phyloP scores from a whole-genome alignment of 2,888 invertebrate genomes.

The Digitonthophagus gazella region DNA sequence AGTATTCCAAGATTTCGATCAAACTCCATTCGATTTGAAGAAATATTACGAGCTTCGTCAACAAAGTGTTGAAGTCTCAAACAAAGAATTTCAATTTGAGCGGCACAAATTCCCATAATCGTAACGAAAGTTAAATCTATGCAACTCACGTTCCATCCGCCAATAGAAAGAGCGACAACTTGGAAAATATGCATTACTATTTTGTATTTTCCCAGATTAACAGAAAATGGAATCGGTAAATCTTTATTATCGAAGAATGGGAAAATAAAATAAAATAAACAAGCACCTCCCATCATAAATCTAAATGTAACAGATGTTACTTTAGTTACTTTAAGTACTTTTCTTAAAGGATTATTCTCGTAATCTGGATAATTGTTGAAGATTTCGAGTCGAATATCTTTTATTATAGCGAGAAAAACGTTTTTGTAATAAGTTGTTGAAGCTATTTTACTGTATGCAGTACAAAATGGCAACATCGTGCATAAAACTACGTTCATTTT shows the following conservation, averaged over 20 bases:
- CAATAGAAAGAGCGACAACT: constrained; percentile 9
- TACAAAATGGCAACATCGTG: constrained; percentile 6
- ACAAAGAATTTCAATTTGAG: constrained; percentile 21
- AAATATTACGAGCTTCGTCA: neutral
- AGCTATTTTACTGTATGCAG: constrained; percentile 8
- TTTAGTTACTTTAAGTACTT: neutral
- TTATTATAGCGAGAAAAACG: neutral
- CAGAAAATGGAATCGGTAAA: constrained; percentile 23
- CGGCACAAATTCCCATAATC: constrained; percentile 19
- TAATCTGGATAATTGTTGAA: constrained; percentile 12
- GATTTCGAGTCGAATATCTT: constrained; percentile 4
- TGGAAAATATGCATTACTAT: constrained; percentile 22
- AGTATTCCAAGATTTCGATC: neutral
- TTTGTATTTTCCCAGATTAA: constrained; percentile 16
- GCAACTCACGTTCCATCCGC: constrained; percentile 19
- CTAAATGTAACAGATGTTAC: neutral
- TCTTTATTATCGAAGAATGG: constrained; percentile 19
- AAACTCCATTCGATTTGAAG: neutral
- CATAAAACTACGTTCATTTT: constrained; percentile 17
- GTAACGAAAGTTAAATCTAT: constrained; percentile 19
- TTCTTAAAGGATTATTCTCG: constrained; percentile 7
- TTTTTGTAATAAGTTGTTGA: constrained; percentile 1
- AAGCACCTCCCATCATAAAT: neutral
- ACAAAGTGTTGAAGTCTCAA: neutral
- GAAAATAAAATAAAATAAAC: constrained; percentile 19